Conservation (phyloP, 1,140 invertebrate species). For the Trachymyrmex cornetzi region DNA sequence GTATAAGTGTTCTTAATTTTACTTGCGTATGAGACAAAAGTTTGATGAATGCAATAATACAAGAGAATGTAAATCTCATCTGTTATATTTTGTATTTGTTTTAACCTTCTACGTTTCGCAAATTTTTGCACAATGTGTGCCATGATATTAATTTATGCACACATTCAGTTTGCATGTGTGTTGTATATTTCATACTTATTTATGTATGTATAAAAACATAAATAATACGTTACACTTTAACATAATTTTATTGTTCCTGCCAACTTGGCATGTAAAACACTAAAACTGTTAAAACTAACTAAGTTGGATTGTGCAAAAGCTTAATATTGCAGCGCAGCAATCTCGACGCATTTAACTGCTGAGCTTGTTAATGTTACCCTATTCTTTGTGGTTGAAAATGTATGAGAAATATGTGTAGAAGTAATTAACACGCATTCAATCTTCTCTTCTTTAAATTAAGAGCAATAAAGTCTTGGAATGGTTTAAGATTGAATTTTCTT, state of each 20-base stretch:
- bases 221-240: neutral
- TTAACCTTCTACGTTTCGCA: neutral
- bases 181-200: neutral
- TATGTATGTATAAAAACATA: neutral
- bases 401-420: neutral
- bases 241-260: neutral
- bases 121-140: neutral
- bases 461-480: neutral
- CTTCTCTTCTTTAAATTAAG: neutral
- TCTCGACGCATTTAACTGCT: neutral
- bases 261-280: neutral
- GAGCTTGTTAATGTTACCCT: neutral
- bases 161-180: neutral
- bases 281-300: neutral
- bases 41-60: neutral
- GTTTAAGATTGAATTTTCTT: constrained; percentile 2
- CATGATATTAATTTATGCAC: neutral
- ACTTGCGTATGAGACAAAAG: neutral
- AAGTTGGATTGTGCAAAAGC: neutral
- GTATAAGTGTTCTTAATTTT: neutral
- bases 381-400: neutral
- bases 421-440: neutral
- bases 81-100: neutral
- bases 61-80: neutral
- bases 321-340: neutral